Percentiles rank a stretch among this genome's conserved stretches.
Conservation (phyloP, 2,113 vertebrate genomes). For the Calypte anna region DNA sequence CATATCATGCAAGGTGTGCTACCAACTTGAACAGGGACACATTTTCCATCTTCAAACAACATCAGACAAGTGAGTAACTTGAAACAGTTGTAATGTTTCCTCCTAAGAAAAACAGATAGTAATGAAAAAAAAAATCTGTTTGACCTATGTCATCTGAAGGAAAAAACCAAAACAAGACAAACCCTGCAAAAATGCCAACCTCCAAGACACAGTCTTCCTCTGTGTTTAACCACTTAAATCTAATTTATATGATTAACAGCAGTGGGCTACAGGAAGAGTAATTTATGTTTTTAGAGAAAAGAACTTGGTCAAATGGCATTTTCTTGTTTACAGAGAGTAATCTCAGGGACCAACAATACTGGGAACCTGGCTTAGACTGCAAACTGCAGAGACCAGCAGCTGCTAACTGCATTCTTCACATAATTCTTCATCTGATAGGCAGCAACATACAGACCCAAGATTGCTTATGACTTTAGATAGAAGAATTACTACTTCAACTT, state of each 20-base stretch:
- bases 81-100: background rate
- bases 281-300: background rate
- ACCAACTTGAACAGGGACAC: background rate
- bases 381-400: background rate
- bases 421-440: background rate
- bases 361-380: background rate
- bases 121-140: background rate
- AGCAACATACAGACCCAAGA: background rate
- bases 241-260: background rate
- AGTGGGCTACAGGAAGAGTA: background rate
- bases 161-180: background rate
- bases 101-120: background rate
- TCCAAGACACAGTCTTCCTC: background rate
- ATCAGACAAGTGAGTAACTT: background rate
- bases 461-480: background rate
- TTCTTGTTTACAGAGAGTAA: background rate
- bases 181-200: background rate
- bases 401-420: conserved; percentile 10
- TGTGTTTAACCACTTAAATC: background rate
- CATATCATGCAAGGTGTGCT: background rate
- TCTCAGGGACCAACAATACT: background rate
- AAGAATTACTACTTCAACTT: background rate
- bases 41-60: background rate
- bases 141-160: background rate
- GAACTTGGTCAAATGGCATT: background rate